Percentiles rank a stretch among this genome's conserved stretches.
These are phyloP conservation scores for Cydia strobilella DNA, from an alignment of 1,140 invertebrate genomes.

Conservation along the genomic window DNA sequence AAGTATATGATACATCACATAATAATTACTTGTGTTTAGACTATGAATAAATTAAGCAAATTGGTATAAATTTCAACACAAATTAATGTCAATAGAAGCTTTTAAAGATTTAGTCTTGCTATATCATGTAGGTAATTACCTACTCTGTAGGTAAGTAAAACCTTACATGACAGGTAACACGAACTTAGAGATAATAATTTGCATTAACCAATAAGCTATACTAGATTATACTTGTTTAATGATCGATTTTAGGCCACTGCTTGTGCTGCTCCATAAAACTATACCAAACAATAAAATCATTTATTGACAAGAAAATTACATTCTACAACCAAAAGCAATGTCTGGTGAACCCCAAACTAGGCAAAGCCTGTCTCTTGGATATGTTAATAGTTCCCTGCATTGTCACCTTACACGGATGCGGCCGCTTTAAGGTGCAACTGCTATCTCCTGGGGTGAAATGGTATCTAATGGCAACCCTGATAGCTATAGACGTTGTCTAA, in stretches of 20 bases:
- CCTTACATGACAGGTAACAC: background rate
- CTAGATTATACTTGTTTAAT: too few species aligned
- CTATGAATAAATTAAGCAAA: background rate
- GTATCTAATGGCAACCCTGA: slow-evolving; percentile 27
- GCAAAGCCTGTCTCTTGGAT: too few species aligned
- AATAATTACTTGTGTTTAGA: background rate
- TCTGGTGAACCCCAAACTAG: too few species aligned
- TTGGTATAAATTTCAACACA: background rate
- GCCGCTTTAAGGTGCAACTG: background rate
- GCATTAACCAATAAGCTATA: too few species aligned
- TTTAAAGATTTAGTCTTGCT: background rate
- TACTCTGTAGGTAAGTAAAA: too few species aligned
- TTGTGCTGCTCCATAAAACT: too few species aligned
- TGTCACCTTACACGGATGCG: background rate
- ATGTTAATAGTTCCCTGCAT: too few species aligned
- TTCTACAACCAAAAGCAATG: too few species aligned
- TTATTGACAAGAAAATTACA: too few species aligned
- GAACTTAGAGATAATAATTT: background rate
- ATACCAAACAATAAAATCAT: too few species aligned
- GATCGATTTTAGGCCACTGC: too few species aligned
- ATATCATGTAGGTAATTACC: too few species aligned
- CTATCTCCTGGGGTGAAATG: slow-evolving; percentile 9
- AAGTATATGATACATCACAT: background rate
- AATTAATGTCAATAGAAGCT: background rate
- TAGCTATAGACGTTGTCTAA: slow-evolving; percentile 56